Conservation (phyloP, 2,113 vertebrate species). For the Cercocebus atys region DNA sequence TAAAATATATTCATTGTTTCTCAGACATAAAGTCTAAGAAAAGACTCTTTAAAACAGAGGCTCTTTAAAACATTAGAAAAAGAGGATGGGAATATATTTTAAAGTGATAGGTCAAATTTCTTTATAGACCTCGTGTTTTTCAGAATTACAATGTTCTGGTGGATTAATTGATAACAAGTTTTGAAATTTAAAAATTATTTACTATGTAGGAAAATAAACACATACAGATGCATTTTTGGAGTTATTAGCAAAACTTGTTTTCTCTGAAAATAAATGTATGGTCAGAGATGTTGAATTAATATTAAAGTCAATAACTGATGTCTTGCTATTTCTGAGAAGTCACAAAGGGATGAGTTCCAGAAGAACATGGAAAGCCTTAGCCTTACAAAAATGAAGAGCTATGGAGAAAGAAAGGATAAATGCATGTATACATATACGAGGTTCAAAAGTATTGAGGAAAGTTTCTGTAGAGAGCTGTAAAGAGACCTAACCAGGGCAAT, state of each 20-base stretch:
- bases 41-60: not conserved
- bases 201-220: not conserved
- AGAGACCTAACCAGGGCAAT: not conserved
- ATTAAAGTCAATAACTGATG: not conserved
- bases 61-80: not conserved
- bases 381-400: not conserved
- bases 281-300: not conserved
- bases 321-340: not conserved
- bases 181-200: constrained; percentile 5
- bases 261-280: not conserved
- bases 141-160: not conserved
- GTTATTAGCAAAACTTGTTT: not conserved
- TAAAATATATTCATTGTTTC: not conserved
- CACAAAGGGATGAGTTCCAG: not conserved
- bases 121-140: not conserved
- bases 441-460: not conserved
- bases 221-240: not conserved
- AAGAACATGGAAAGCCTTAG: not conserved
- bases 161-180: not conserved
- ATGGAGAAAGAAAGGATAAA: not conserved
- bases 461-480: too few relatives aligned
- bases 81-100: not conserved
- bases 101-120: not conserved
- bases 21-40: not conserved
- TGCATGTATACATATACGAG: not conserved